phyloP scores from a whole-genome alignment of 2,797 vertebrate species.

The Channa striata region DNA sequence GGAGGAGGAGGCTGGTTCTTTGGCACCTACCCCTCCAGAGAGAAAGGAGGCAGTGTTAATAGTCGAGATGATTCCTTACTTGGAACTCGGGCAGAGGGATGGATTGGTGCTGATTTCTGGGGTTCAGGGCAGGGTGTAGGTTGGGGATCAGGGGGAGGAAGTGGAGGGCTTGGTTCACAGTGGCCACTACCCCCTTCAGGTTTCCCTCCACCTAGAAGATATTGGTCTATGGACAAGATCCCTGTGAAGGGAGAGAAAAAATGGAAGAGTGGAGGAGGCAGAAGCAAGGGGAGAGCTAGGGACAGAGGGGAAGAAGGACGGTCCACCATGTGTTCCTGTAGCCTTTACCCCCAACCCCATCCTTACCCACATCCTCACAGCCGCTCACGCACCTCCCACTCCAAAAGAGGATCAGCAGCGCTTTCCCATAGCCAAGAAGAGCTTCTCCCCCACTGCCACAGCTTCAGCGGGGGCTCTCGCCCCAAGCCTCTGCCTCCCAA shows the following conservation, averaged over 20 bases:
- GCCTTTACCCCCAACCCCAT: conserved; percentile 84
- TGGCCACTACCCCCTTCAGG: conserved; percentile 81
- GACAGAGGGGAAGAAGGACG: conserved; percentile 75
- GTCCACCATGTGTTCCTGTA: conserved; percentile 81
- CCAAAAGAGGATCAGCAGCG: conserved; percentile 77
- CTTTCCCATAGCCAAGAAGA: conserved; percentile 87
- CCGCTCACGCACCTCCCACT: conserved; percentile 80
- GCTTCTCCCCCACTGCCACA: conserved; percentile 87
- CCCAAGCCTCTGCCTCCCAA: conserved; percentile 83
- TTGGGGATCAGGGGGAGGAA: conserved; percentile 85
- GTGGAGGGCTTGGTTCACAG: conserved; percentile 80
- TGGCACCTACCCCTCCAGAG: conserved; percentile 86
- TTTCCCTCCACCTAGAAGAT: conserved; percentile 87
- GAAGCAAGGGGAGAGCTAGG: conserved; percentile 71
- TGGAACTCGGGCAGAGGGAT: conserved; percentile 82
- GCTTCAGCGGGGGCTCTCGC: conserved; percentile 83
- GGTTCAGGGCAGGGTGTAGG: conserved; percentile 82
- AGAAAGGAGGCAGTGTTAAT: conserved; percentile 87
- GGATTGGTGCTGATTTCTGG: conserved; percentile 84
- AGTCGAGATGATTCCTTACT: conserved; percentile 85
- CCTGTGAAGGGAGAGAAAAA: conserved; percentile 85
- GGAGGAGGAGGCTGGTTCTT: conserved; percentile 88
- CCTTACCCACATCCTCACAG: conserved; percentile 82
- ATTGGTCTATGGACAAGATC: conserved; percentile 95
- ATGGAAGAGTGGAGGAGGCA: conserved; percentile 77